Evolutionary conservation across 2,113 vertebrate genomes (phyloP).

Genomic region (Ptychochromis oligacanthus): DNA sequence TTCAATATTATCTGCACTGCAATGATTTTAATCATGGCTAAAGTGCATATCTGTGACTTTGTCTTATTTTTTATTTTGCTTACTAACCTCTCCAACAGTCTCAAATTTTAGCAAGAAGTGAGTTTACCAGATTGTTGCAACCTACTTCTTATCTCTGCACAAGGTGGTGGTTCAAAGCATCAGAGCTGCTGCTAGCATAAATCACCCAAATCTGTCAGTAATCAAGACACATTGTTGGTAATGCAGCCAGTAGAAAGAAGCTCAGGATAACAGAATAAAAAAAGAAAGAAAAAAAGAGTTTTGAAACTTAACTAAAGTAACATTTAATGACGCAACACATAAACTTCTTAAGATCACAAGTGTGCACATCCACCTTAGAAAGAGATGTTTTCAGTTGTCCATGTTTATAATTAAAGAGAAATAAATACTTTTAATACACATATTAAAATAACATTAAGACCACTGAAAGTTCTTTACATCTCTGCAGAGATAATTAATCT

Average conservation of each 20-base stretch:
- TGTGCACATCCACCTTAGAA: neutral
- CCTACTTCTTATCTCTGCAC: neutral
- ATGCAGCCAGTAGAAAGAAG: neutral
- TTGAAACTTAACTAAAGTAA: too few species aligned
- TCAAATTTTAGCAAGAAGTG: neutral
- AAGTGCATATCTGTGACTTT: neutral
- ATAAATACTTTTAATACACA: neutral
- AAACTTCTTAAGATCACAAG: neutral
- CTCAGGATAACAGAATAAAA: neutral
- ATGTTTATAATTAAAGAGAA: neutral
- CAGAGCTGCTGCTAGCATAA: neutral
- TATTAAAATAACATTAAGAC: neutral
- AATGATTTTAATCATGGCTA: neutral
- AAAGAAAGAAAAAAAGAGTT: too few species aligned
- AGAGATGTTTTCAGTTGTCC: neutral
- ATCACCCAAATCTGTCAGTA: slow-evolving; percentile 6
- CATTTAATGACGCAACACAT: neutral
- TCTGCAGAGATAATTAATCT: neutral
- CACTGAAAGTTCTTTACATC: neutral
- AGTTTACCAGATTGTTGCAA: slow-evolving; percentile 1
- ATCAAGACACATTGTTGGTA: neutral
- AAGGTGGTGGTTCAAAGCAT: neutral
- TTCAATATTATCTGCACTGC: neutral
- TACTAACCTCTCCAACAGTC: neutral
- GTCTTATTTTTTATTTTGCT: neutral